A percentile compares a stretch with the other conserved stretches of the same genome.
Evolutionary conservation across 1,140 invertebrate species (phyloP).

Genomic region (Gonioctena quinquepunctata): DNA sequence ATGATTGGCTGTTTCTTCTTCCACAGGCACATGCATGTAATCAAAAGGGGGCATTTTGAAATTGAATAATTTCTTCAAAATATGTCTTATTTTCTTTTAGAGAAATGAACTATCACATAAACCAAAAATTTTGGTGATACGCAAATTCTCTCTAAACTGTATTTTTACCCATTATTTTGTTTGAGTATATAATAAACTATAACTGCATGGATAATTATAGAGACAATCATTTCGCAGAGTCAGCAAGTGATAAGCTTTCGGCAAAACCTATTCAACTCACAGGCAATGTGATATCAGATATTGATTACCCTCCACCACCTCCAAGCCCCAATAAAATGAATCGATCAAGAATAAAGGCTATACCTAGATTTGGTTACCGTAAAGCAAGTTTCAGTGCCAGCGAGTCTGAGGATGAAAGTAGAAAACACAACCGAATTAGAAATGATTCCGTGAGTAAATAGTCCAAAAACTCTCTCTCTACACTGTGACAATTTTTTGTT

Average conservation of each 20-base stretch:
- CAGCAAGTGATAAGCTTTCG: background rate
- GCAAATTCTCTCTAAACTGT: background rate
- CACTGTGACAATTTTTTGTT: too few relatives aligned
- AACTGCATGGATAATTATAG: background rate
- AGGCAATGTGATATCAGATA: constrained; percentile 26
- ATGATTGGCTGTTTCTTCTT: too few relatives aligned
- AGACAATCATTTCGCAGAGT: background rate
- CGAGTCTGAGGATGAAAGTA: constrained; percentile 53
- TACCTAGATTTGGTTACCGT: constrained; percentile 43
- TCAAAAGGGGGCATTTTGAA: too few relatives aligned
- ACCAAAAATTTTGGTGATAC: background rate
- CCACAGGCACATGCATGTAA: too few relatives aligned
- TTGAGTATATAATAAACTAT: background rate
- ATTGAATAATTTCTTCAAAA: too few relatives aligned
- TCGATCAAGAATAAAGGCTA: constrained; percentile 47
- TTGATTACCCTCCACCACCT: constrained; percentile 44
- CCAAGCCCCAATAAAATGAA: constrained; percentile 50
- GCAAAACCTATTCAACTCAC: background rate
- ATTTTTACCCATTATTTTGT: background rate
- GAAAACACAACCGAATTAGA: constrained; percentile 41
- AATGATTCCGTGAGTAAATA: constrained; percentile 50
- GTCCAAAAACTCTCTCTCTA: too few relatives aligned
- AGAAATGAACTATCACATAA: too few relatives aligned
- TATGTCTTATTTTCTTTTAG: too few relatives aligned
- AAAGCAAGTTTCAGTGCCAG: constrained; percentile 50